Evolutionary conservation across 2,888 invertebrate species (phyloP).

Genomic region (Xanthostigma xanthostigma): DNA sequence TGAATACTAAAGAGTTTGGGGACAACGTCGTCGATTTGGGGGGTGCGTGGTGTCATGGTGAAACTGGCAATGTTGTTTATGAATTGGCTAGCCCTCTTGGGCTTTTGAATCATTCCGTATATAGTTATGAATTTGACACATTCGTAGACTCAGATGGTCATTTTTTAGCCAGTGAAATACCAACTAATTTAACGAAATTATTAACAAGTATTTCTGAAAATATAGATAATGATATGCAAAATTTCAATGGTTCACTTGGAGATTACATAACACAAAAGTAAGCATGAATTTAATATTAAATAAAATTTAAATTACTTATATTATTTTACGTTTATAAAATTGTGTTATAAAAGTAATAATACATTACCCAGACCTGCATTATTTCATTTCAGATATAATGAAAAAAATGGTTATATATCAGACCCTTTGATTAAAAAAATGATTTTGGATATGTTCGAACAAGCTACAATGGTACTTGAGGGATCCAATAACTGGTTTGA

Average conservation of each 20-base stretch:
- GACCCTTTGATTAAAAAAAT: slow-evolving; percentile 13
- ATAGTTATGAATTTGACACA: slow-evolving; percentile 17
- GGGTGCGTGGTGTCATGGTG: slow-evolving; percentile 28
- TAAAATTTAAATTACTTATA: too few species aligned
- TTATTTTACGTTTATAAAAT: too few species aligned
- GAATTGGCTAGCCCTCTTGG: slow-evolving; percentile 21
- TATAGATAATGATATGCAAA: slow-evolving; percentile 15
- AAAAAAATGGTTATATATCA: slow-evolving; percentile 5
- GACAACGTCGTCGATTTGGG: slow-evolving; percentile 20
- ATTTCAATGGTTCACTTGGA: slow-evolving; percentile 18
- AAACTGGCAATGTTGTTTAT: slow-evolving; percentile 24
- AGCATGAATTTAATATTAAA: slow-evolving; percentile 3
- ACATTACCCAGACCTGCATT: too few species aligned
- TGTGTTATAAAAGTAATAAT: neutral
- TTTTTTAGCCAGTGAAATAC: slow-evolving; percentile 18
- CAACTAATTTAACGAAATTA: slow-evolving; percentile 17
- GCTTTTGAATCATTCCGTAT: slow-evolving; percentile 15
- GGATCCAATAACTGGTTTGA: slow-evolving; percentile 48
- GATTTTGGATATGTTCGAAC: slow-evolving; percentile 23
- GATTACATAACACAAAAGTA: slow-evolving; percentile 23
- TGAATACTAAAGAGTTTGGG: slow-evolving; percentile 17
- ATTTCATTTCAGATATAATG: slow-evolving; percentile 5
- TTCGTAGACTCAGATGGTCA: slow-evolving; percentile 21
- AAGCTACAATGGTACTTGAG: slow-evolving; percentile 28
- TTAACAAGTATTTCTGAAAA: slow-evolving; percentile 18